Base-by-base conservation (phyloP, 2,113 vertebrate genomes). In the Columba janthina region DNA sequence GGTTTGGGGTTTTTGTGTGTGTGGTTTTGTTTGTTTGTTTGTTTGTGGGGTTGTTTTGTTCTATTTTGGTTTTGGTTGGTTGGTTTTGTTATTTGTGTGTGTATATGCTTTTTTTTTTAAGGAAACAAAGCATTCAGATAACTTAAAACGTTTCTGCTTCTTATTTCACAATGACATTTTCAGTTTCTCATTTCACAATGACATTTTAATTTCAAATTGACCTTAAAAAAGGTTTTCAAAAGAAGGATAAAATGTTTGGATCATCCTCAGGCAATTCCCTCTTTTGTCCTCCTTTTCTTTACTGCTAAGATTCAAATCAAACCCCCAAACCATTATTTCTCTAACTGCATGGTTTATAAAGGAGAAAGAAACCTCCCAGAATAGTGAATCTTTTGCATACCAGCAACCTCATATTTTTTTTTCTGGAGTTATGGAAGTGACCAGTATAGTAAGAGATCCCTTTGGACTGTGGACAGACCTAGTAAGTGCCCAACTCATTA, bases 201-300 rank as follows among this genome's bases (percentile, higher is more conserved):
- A 57, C 53, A 82, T 87, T 95, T 95, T 91, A 48, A 58, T 89
- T 96, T 88, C 71, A 95, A 89, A 91, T 66, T 73, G 57, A 91
- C 84, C 84, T 94, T 85, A 73, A 64, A 84, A 84, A 65, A 77
- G 48, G 31, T 58, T 91, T 92, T 91, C 11, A 69, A 85, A 84
- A 74, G 65, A 11, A 17, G 24, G 28, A 70, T 82, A n/a, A 87
- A 89, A 34, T 31, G 22, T 56, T 85, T 71, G 53, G 38, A 67
- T 51, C 42, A 28, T 57, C 42, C 80, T 60, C 38, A 48, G 34
- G 61, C 34, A 78, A 18, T 48, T 80, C 20, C 10, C 40, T 84
- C 26, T 16, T 95, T 92, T 84, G 42, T 32, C 20, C 32, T 74
- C 65, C 16, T 34, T 61, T 91, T 75, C 32, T 76, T 83, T 54